Conservation (phyloP, 30 jellyfish, hydroid and myxozoan genomes). For the Cassiopea andromeda region DNA sequence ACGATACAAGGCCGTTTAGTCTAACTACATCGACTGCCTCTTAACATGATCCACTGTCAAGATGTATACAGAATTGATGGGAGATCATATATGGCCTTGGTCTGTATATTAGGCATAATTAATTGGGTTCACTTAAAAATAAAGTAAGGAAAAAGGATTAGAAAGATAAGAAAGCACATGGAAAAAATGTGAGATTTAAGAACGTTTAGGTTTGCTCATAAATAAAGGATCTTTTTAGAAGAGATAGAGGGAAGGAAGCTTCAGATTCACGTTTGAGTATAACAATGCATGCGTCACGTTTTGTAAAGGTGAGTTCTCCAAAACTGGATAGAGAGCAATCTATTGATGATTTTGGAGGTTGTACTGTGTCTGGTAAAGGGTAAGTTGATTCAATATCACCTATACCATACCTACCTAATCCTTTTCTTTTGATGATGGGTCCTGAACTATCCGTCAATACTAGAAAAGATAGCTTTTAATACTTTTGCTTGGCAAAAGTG, state of each 20-base stretch:
- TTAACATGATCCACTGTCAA: background rate
- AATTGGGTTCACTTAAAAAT: no score
- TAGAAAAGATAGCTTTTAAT: no score
- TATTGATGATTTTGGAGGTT: constrained; percentile 63
- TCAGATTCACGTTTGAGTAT: background rate
- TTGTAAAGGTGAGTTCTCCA: background rate
- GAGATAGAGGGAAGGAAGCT: background rate
- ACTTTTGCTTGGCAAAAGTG: no score
- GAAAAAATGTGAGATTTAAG: no score
- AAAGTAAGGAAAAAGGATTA: background rate
- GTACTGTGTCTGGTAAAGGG: constrained; percentile 72
- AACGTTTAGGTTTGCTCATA: background rate
- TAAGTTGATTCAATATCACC: background rate
- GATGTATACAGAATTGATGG: background rate
- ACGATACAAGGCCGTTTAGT: background rate
- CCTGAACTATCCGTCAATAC: background rate
- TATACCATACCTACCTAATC: no score
- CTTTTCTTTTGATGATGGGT: background rate
- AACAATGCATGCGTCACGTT: background rate
- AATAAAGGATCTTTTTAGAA: no score
- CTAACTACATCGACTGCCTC: background rate
- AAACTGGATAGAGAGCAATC: constrained; percentile 34
- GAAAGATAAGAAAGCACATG: background rate
- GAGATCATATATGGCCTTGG: background rate
- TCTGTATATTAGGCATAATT: background rate